Base-by-base conservation (phyloP, 2,113 vertebrate species). In the Thunnus thynnus region DNA sequence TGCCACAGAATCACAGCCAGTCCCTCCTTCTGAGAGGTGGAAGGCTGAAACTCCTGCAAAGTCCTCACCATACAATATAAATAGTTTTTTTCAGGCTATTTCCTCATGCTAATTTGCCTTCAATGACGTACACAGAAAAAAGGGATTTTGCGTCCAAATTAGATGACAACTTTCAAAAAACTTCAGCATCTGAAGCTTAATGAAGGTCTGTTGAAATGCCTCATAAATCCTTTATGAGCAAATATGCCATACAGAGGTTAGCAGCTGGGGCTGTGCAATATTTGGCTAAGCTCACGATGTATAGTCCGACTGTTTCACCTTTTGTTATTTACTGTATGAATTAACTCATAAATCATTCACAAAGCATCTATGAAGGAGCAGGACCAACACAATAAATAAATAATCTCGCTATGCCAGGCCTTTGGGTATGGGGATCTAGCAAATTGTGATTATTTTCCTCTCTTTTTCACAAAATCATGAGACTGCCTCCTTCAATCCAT, bases 321-420 rank as follows among this genome's bases (percentile, higher is more conserved):
- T 84, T 82, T 85, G 52, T 86, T 90, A 88, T 92, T 85, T 90
- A 91, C 87, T 62, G 71, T 91, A 85, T 70, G 82, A 91, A 89
- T 89, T 79, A 87, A 89, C 83, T 92, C 87, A 90, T 91, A 63
- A 88, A 89, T 89, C 61, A 90, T 91, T 93, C 80, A 93, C 57
- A 72, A 44, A 71, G 82, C 68, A 72, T 91, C 71, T 72, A 72
- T 83, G 74, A 88, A 79, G 79, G 22, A 80, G 76, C 56, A 66
- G 47, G 52, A 73, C 17, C 36, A 68, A 75, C 76, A 86, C 54
- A 18, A 88, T 83, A 72, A 86, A 91, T 92, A 92, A 86, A 83
- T 91, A 14, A 90, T 87, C 47, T 63, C 51, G 10, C 36, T 41
- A 25, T 66, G 68, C 60, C 30, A n/a, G 27, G 71, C 85, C 78